These are phyloP conservation scores for Drosophila falleni DNA, from an alignment of 2,888 invertebrate species.

Conservation along the genomic window DNA sequence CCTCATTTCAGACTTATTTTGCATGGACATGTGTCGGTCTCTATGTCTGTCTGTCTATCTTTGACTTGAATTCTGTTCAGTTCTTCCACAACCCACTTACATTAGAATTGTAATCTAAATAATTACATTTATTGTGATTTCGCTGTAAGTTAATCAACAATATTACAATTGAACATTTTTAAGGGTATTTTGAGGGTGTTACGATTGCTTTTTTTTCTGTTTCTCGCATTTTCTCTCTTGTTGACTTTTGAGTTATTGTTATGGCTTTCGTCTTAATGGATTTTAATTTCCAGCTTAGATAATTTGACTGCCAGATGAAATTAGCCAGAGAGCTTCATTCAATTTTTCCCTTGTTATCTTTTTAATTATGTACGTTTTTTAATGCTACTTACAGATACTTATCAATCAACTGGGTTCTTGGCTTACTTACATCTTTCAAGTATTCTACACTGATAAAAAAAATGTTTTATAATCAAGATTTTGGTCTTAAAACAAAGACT, in stretches of 20 bases:
- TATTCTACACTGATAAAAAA: no score
- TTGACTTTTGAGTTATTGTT: constrained; percentile 59
- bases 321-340: constrained; percentile 6
- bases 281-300: constrained; percentile 60
- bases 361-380: constrained; percentile 11
- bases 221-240: constrained; percentile 5
- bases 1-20: constrained; percentile 25
- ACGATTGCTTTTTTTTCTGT: constrained; percentile 10
- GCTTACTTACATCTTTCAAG: background rate
- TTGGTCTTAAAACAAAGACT: no score
- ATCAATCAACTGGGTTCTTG: background rate
- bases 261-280: constrained; percentile 61
- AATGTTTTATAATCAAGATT: no score
- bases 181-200: constrained; percentile 6
- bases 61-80: constrained; percentile 18
- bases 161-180: constrained; percentile 21
- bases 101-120: constrained; percentile 75
- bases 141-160: constrained; percentile 62
- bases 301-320: constrained; percentile 21
- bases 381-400: constrained; percentile 2
- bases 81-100: constrained; percentile 18
- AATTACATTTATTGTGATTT: constrained; percentile 75
- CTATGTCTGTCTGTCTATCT: constrained; percentile 33
- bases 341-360: constrained; percentile 10
- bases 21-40: constrained; percentile 43